Conservation (phyloP, 1,140 invertebrate genomes). For the Idris sp. region DNA sequence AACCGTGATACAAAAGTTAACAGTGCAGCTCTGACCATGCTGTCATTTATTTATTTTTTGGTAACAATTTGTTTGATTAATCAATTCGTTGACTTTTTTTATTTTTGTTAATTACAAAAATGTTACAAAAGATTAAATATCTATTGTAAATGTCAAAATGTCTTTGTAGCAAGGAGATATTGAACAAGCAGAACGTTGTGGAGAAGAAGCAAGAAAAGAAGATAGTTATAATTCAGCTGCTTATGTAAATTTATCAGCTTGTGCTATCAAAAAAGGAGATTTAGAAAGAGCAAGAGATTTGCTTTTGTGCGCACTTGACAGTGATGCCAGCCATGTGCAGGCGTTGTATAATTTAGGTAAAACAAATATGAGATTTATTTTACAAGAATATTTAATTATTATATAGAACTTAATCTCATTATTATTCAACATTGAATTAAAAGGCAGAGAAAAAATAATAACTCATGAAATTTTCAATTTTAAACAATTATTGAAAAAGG, state of each 20-base stretch:
- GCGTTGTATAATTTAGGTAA: constrained; percentile 93
- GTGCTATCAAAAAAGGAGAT: constrained; percentile 85
- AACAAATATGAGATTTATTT: too few species aligned
- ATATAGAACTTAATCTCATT: too few species aligned
- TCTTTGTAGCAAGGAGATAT: constrained; percentile 88
- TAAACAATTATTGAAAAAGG: too few species aligned
- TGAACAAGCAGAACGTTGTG: constrained; percentile 90
- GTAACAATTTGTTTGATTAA: constrained; percentile 79
- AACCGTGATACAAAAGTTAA: constrained; percentile 91
- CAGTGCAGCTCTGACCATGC: constrained; percentile 91
- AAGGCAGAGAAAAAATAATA: too few species aligned
- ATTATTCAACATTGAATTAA: too few species aligned
- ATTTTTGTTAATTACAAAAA: too few species aligned
- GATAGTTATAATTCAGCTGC: constrained; percentile 90
- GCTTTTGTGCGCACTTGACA: constrained; percentile 88
- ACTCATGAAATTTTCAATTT: too few species aligned
- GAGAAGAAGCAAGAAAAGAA: constrained; percentile 85
- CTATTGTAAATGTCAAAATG: too few species aligned
- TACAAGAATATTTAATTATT: too few species aligned
- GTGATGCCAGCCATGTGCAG: constrained; percentile 91
- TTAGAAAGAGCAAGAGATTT: constrained; percentile 86
- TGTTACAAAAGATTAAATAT: too few species aligned
- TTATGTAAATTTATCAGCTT: constrained; percentile 93
- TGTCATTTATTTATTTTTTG: constrained; percentile 93
- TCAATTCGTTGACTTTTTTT: too few species aligned